phyloP scores from a whole-genome alignment of 2,797 vertebrate species.

The Rhinoraja longicauda region DNA sequence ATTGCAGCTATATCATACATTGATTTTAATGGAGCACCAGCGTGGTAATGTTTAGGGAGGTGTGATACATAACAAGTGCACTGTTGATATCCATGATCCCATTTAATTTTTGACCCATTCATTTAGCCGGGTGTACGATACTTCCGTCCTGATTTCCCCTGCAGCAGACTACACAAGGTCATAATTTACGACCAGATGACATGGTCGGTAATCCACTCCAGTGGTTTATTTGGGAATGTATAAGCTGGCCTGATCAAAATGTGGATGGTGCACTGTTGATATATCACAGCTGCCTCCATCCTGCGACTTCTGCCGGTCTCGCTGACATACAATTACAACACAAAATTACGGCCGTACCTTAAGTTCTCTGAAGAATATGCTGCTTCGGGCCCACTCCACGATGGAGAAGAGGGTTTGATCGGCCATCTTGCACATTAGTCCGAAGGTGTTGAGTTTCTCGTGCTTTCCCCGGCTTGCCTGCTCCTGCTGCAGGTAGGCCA shows the following conservation, averaged over 20 bases:
- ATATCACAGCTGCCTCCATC: not conserved
- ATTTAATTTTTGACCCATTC: not conserved
- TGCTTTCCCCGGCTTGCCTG: constrained; percentile 88
- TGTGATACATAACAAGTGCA: not conserved
- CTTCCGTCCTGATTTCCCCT: not conserved
- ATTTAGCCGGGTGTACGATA: not conserved
- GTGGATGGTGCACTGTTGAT: not conserved
- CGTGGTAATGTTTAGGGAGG: too few species aligned
- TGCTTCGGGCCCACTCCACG: constrained; percentile 96
- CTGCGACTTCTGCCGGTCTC: not conserved
- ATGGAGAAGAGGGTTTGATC: constrained; percentile 98
- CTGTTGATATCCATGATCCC: not conserved
- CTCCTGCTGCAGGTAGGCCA: constrained; percentile 90
- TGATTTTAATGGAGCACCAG: not conserved
- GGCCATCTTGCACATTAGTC: constrained; percentile 98
- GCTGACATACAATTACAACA: not conserved
- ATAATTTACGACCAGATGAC: not conserved
- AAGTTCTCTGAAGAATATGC: constrained; percentile 95
- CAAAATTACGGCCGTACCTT: constrained; percentile 70
- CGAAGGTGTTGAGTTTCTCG: constrained; percentile 92
- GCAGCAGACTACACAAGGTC: not conserved
- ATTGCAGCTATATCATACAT: not conserved
- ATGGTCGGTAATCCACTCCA: not conserved
- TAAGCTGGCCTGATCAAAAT: not conserved
- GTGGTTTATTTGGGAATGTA: not conserved